Evolutionary conservation across 2,113 vertebrate genomes (phyloP), one percentile per base, ranked within the genome.

Genomic region (Gadus chalcogrammus): DNA sequence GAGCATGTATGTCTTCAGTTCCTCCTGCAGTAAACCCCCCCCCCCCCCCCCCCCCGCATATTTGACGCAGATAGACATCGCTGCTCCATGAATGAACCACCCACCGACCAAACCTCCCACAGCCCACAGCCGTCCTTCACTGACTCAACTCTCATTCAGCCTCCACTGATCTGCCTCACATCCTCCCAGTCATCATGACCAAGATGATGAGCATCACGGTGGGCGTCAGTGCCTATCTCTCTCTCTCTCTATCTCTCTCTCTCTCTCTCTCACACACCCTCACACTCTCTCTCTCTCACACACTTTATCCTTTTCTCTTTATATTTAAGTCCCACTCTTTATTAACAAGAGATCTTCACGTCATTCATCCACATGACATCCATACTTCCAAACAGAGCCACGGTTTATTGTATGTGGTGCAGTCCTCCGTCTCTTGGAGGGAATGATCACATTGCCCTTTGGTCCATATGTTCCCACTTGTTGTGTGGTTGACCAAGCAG

Each of bases 91-190:
- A 88, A 87, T 82, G 85, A 84, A 81, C 75, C 76, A 59, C 67
- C 82, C 71, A 64, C 85, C 55, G 20, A 68, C 71, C 68, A 5
- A 65, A 71, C 67, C 75, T 74, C 82, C 82, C 73, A 88, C 87
- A 73, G 65, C 69, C 70, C 59, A 67, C 77, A 73, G 84, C 71
- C 73, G 75, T 79, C 8, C 42, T 77, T 74, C 69, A 82, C 76
- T 88, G 86, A 88, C 87, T 81, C 79, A 82, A 35, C 77, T 53
- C 75, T 74, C 82, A 82, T 69, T 82, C 82, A 78, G 80, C 71
- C 82, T 84, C 78, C 69, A 70, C 76, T 70, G 31, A 79, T 75
- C 67, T n/a, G 82, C 70, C 68, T 70, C 71, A 81, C 76, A 73
- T 67, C 76, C 80, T 78, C 78, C 82, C 24, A 78, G 73, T 84